These are phyloP conservation scores for Nannoperca obscura DNA, from an alignment of 2,797 vertebrate genomes.

Conservation along the genomic window DNA sequence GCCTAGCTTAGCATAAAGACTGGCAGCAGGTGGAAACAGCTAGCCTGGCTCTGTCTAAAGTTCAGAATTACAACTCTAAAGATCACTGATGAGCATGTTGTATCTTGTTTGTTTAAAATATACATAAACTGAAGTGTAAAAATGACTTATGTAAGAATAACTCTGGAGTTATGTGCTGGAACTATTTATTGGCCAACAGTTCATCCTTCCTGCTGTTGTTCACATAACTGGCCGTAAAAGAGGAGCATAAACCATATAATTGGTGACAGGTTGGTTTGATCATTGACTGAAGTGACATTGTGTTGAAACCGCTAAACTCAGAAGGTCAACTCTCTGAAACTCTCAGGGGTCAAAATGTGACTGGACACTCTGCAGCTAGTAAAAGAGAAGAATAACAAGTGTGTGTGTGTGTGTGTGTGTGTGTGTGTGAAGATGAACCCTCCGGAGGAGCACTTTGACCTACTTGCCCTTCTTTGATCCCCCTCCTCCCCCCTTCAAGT, in stretches of 20 bases:
- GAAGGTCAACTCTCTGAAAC: slow-evolving; percentile 22
- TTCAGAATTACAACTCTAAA: not conserved
- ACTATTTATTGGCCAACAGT: not conserved
- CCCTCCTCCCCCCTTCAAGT: slow-evolving; percentile 3
- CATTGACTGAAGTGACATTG: slow-evolving; percentile 42
- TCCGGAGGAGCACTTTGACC: slow-evolving; percentile 39
- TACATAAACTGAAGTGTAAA: not conserved
- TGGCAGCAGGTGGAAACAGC: not conserved
- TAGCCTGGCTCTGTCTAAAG: not conserved
- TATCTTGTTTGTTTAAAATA: not conserved
- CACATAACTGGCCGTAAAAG: not conserved
- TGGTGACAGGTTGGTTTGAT: slow-evolving; percentile 12
- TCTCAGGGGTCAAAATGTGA: slow-evolving; percentile 34
- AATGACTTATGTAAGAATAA: too few species aligned
- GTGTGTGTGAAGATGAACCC: slow-evolving; percentile 15
- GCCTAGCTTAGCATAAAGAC: not conserved
- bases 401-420: slow-evolving; percentile 8
- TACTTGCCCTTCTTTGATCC: slow-evolving; percentile 24
- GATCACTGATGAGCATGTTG: not conserved
- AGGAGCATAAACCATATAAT: not conserved
- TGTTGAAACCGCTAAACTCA: slow-evolving; percentile 43
- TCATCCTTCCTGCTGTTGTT: not conserved
- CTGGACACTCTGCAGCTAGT: slow-evolving; percentile 9
- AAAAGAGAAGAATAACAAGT: not conserved
- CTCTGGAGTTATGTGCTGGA: not conserved